Evolutionary conservation across 1,140 invertebrate species (phyloP).

Genomic region (Caenorhabditis tropicalis): DNA sequence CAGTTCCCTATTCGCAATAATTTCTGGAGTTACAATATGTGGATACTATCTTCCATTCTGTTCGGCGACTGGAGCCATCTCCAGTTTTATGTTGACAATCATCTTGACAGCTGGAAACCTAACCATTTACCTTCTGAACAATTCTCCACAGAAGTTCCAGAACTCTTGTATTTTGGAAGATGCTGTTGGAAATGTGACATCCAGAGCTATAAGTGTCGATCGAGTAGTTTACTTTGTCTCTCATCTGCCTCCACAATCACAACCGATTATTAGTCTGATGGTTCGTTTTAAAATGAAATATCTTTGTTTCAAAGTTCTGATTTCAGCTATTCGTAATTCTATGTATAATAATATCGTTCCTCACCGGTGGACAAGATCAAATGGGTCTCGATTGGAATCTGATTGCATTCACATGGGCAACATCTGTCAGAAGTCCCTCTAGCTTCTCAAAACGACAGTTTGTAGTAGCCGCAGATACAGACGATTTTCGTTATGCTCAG

Average conservation of each 20-base stretch:
- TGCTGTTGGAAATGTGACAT: conserved; percentile 11
- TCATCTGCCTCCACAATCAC: conserved; percentile 33
- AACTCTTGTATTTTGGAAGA: conserved; percentile 26
- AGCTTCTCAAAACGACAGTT: conserved; percentile 15
- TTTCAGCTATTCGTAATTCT: conserved; percentile 8
- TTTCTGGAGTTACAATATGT: conserved; percentile 25
- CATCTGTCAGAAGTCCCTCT: conserved; percentile 31
- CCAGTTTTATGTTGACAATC: background rate
- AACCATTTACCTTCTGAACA: background rate
- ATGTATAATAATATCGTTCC: conserved; percentile 27
- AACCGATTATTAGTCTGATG: conserved; percentile 44
- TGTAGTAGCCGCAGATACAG: conserved; percentile 6
- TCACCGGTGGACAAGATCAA: conserved; percentile 48
- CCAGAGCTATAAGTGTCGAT: background rate
- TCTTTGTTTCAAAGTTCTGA: background rate
- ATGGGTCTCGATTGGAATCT: conserved; percentile 53
- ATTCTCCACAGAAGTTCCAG: background rate
- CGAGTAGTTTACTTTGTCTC: conserved; percentile 29
- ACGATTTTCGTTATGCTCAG: conserved; percentile 43
- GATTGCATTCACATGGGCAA: conserved; percentile 45
- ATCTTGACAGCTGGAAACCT: background rate
- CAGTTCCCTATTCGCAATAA: conserved; percentile 27
- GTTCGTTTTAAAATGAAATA: background rate
- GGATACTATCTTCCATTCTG: conserved; percentile 46
- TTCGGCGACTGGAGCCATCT: conserved; percentile 1